A percentile compares a stretch with the other conserved stretches of the same genome.
Evolutionary conservation across 2,888 invertebrate species (phyloP).

Genomic region (Ptychoptera albimana): DNA sequence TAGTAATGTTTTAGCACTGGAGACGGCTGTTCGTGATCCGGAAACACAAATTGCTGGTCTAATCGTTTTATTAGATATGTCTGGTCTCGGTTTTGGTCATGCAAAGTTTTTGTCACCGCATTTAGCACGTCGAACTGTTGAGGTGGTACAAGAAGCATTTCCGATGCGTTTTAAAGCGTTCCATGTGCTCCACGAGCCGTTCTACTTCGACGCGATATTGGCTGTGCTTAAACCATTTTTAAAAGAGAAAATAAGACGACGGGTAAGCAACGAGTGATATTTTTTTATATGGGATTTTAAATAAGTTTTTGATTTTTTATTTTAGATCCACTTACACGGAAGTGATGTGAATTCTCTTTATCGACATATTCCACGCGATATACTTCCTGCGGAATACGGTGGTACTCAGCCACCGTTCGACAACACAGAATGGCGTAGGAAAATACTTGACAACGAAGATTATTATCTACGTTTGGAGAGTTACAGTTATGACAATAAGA

Average conservation of each 20-base stretch:
- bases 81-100: conserved; percentile 32
- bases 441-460: conserved; percentile 26
- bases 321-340: conserved; percentile 47
- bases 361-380: conserved; percentile 45
- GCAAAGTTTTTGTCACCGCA: conserved; percentile 31
- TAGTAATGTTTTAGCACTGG: conserved; percentile 35
- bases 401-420: conserved; percentile 18
- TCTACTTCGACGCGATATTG: conserved; percentile 59
- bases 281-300: not conserved
- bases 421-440: conserved; percentile 26
- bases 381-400: conserved; percentile 34
- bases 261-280: conserved; percentile 10
- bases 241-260: conserved; percentile 42
- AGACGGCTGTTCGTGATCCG: conserved; percentile 35
- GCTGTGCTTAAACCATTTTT: conserved; percentile 55
- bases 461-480: conserved; percentile 24
- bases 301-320: conserved; percentile 1
- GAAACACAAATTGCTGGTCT: conserved; percentile 36
- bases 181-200: conserved; percentile 57
- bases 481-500: conserved; percentile 1
- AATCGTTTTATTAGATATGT: conserved; percentile 28
- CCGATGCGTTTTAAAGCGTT: conserved; percentile 51
- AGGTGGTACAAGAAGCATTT: conserved; percentile 37
- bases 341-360: conserved; percentile 48
- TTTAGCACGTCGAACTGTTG: conserved; percentile 31